Evolutionary conservation across 2,113 vertebrate species (phyloP), one percentile per base, ranked within the genome.

Genomic region (Trachemys scripta): DNA sequence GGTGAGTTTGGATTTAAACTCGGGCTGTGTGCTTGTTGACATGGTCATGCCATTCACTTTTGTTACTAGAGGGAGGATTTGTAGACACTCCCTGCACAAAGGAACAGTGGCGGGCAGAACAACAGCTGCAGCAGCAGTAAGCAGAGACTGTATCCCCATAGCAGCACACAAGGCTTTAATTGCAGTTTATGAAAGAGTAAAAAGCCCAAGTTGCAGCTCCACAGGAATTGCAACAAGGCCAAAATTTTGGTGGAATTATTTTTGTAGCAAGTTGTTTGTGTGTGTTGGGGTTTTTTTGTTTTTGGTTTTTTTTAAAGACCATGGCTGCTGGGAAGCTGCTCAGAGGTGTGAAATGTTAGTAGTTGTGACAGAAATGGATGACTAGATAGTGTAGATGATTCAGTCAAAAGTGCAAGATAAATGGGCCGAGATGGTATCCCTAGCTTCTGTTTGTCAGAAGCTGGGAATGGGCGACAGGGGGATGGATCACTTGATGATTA

Each of bases 391-490:
- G 80, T 50, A n/a, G 75, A 42, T 57, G 81, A 62, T 81, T 88
- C 47, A 88, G 79, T 11, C 94, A 80, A 20, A 95, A 85, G 69
- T 65, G 72, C 35, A 85, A 82, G 94, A 88, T 10, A 85, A 91
- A 90, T 53, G 51, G 51, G 51, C 51, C 19, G 51, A 19, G 2
- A 53, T 53, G 51, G 17, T 53, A 19, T 53, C 51, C 51, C 51
- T 53, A 53, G 51, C 19, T 19, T 53, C 17, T 53, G 51, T 53
- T 19, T 53, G 51, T 19, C 19, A 53, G 51, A 53, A 53, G 51
- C 51, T 53, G 51, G 51, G 51, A 53, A 53, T 53, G 51, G 51
- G 51, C 51, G 17, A 53, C 51, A 19, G 51, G 51, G 51, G 51
- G 51, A 53, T 53, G 51, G 17, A 53, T 53, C 51, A 53, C 51